Evolutionary conservation across 2,797 vertebrate species (phyloP).

Genomic region (Hyperoplus immaculatus): DNA sequence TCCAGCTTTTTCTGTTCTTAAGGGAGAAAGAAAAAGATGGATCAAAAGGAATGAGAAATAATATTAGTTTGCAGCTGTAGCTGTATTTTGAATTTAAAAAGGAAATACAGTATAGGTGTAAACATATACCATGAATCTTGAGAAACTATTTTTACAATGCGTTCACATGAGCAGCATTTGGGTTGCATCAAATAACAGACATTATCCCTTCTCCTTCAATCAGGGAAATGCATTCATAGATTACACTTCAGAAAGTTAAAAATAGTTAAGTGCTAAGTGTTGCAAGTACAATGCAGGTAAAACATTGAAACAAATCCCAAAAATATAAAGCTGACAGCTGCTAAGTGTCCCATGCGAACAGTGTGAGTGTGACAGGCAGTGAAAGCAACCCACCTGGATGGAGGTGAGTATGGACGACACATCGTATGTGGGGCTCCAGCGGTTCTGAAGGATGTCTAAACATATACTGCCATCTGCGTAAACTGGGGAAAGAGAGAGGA

Average conservation of each 20-base stretch:
- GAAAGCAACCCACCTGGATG: constrained; percentile 90
- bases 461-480: constrained; percentile 99
- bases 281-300: neutral
- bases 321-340: neutral
- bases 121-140: neutral
- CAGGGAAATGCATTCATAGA: neutral
- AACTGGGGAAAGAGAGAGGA: constrained; percentile 82
- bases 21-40: neutral
- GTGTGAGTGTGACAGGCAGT: neutral
- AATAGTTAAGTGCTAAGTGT: no score
- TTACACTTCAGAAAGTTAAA: no score
- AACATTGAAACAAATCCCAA: neutral
- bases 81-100: constrained; percentile 4
- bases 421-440: constrained; percentile 98
- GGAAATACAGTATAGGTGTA: neutral
- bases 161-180: neutral
- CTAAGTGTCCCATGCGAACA: neutral
- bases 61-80: neutral
- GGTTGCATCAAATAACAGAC: neutral
- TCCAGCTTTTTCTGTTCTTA: neutral
- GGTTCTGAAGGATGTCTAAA: constrained; percentile 99
- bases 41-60: no score
- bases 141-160: no score
- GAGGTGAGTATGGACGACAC: constrained; percentile 99
- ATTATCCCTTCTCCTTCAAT: neutral